Percentiles rank a stretch among this genome's conserved stretches.
Evolutionary conservation across 2,888 invertebrate species (phyloP).

Genomic region (Melieria crassipennis): DNA sequence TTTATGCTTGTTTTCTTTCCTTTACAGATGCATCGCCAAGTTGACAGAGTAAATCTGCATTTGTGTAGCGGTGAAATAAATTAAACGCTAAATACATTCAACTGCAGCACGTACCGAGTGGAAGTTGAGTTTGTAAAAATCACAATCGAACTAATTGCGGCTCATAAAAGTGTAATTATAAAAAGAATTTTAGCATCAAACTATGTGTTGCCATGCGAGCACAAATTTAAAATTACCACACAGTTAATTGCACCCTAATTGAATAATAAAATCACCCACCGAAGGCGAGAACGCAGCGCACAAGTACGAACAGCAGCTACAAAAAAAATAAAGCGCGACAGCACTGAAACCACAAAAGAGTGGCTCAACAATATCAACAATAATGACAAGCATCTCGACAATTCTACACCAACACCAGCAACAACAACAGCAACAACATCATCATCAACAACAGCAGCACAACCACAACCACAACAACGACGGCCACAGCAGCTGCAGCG

Average conservation of each 20-base stretch:
- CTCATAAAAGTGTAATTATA: too few species aligned
- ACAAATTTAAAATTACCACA: too few species aligned
- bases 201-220: too few species aligned
- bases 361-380: slow-evolving; percentile 12
- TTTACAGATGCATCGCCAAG: too few species aligned
- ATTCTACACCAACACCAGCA: slow-evolving; percentile 40
- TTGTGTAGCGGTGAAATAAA: too few species aligned
- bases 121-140: too few species aligned
- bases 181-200: too few species aligned
- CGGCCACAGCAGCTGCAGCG: slow-evolving; percentile 35
- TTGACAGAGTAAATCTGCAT: too few species aligned
- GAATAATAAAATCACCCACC: slow-evolving; percentile 14
- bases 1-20: too few species aligned
- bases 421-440: slow-evolving; percentile 11
- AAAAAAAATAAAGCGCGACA: not conserved
- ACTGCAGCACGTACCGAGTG: too few species aligned
- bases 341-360: not conserved
- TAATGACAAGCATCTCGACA: slow-evolving; percentile 46
- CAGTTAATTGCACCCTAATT: not conserved
- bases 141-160: too few species aligned
- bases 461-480: slow-evolving; percentile 40
- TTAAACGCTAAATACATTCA: too few species aligned
- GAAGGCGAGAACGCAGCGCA: not conserved
- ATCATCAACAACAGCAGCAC: slow-evolving; percentile 10
- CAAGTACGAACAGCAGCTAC: not conserved